Evolutionary conservation across 2,888 invertebrate genomes (phyloP), one percentile per base, ranked within the genome.

Genomic region (Nomada goodeniana): DNA sequence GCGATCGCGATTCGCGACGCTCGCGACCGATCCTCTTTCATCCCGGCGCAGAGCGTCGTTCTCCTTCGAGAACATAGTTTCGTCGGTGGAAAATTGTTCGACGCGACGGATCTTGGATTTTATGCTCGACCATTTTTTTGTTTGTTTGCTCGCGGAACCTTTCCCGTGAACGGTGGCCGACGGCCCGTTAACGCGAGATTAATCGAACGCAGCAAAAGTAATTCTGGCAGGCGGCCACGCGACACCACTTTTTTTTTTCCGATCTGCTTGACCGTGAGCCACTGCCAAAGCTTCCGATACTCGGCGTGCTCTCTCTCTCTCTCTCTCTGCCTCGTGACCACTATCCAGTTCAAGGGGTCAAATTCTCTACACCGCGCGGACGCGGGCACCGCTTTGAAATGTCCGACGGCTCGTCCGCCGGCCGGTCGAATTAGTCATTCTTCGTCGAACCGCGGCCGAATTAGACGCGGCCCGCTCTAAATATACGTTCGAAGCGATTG

Each of bases 281-380:
- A 83, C 82, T 89, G 90, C 86, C 90, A 90, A 91, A 88, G 78
- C 88, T 84, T 83, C 76, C 84, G 83, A 88, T 85, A 82, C 82
- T 73, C 83, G 76, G 64, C 79, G 72, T 79, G 83, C 64, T 84
- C 82, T 82, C 82, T 83, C 83, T 72, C 67, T 63, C 72, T 68
- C 64, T 84, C 82, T 82, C 82, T 83, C 83, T 72, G 72, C 65
- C 72, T 68, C 65, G 74, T 47, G 76, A 63, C 77, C 88, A 75
- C 67, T 75, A 75, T 79, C 69, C 82, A 80, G 86, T 85, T 84
- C 86, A 84, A 85, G 85, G 68, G 86, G 88, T 84, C 85, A 74
- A 76, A 88, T 88, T 88, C 86, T 63, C 74, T 26, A n/a, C 55
- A 26, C 65, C 53, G 55, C 13, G 65, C 44, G 15, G 15, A 52